Percentiles rank a stretch among this genome's conserved stretches.
Conservation (phyloP, 2,113 vertebrate species). For the Epinephelus lanceolatus region DNA sequence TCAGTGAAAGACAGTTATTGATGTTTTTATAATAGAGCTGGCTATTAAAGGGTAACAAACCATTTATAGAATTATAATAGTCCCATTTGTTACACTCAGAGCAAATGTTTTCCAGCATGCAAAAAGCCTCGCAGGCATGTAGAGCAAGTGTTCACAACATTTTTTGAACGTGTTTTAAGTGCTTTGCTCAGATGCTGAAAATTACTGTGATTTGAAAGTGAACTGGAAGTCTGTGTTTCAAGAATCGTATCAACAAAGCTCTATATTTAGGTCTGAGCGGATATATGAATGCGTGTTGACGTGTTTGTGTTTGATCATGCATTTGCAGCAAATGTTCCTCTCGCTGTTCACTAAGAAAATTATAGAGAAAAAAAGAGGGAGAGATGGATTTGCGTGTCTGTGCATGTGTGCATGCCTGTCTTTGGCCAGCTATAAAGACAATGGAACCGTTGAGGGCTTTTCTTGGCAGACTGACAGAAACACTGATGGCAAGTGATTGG, state of each 20-base stretch:
- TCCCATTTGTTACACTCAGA: slow-evolving; percentile 14
- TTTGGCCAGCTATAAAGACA: slow-evolving; percentile 65
- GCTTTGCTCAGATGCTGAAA: slow-evolving; percentile 1
- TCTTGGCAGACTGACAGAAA: slow-evolving; percentile 77
- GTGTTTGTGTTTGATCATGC: slow-evolving; percentile 30
- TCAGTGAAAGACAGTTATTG: slow-evolving; percentile 29
- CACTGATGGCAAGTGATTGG: slow-evolving; percentile 80
- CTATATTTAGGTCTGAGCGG: neutral
- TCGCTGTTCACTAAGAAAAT: neutral
- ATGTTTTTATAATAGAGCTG: slow-evolving; percentile 15
- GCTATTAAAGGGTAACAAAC: slow-evolving; percentile 7
- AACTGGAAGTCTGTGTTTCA: neutral
- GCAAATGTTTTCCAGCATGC: neutral
- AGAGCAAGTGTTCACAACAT: neutral
- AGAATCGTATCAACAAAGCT: neutral
- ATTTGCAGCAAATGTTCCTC: slow-evolving; percentile 30
- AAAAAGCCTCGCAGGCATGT: neutral
- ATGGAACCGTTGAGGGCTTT: slow-evolving; percentile 60
- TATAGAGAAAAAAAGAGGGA: neutral
- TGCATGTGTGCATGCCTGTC: slow-evolving; percentile 30
- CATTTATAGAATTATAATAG: slow-evolving; percentile 9
- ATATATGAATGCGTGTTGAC: slow-evolving; percentile 3
- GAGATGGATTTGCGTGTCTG: slow-evolving; percentile 9
- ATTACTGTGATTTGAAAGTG: neutral
- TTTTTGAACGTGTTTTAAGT: neutral